Base-by-base conservation (phyloP, 1,140 invertebrate genomes). In the Heliconius melpomene region DNA sequence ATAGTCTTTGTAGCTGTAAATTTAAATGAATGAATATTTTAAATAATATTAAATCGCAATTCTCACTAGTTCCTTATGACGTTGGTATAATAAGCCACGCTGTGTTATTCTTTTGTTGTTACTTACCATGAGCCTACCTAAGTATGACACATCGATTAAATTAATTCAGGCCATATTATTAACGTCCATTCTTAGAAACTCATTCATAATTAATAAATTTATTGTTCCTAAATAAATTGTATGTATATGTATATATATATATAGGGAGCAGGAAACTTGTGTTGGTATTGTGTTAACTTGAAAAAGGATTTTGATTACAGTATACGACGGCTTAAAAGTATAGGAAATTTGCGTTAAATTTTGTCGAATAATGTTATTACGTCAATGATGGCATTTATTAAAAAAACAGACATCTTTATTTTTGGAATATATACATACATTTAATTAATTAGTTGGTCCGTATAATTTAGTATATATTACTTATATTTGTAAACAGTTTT, bases 191-290 rank as follows among this genome's bases (percentile, higher is more conserved):
- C 84, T 87, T 78, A 82, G 88, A 88, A 87, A 86, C 86, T 92
- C 89, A 92, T 92, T 92, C 90, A 92, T 92, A 89, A 90, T 90
- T 88, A 90, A 90, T 91, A 88, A 87, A 86, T 90, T 83, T 83
- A 89, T 90, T 91, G 89, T 91, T 89, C 75, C 66, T 79, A 74
- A 82, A 78, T 74, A 52, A 84, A 2, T 84, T 81, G 40, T 46
- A 46, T 11, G 40, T 46, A 13, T 40, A 40, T 13, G 11, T 40
- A 46, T 46, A 46, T 5, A 40, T 36, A 36, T 60, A 79, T 75
- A 84, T 75, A 86, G 87, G 78, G 72, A 85, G 76, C 81, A 88
- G 86, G 85, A 88, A 83, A 83, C 83, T 84, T 71, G 84, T 81
- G 84, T 87, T 84, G 79, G 78, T 78, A 81, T 84, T 86, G 79